Evolutionary conservation across 2,113 vertebrate genomes (phyloP).

Genomic region (Myodes glareolus): DNA sequence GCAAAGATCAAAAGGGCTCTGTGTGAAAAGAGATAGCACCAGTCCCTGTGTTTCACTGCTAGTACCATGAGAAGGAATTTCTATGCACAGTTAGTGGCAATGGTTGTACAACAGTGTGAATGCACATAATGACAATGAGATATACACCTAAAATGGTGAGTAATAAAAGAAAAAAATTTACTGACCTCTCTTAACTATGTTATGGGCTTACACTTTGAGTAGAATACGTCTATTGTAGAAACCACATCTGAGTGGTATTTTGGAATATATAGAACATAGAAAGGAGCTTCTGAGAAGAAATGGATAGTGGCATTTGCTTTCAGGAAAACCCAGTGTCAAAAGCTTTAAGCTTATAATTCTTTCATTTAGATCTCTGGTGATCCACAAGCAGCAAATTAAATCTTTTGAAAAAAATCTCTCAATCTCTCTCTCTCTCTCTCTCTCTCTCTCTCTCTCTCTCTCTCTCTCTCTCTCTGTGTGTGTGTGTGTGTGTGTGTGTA

Average conservation of each 20-base stretch:
- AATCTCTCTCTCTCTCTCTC: not conserved
- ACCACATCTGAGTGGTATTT: not conserved
- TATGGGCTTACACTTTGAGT: not conserved
- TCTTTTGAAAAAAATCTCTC: not conserved
- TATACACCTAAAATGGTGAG: not conserved
- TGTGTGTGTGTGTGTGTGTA: not conserved
- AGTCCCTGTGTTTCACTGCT: not conserved
- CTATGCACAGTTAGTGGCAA: not conserved
- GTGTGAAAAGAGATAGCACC: not conserved
- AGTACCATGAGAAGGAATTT: not conserved
- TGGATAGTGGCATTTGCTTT: not conserved
- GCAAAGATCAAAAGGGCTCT: not conserved
- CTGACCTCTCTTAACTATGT: conserved; percentile 26
- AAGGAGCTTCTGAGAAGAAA: conserved; percentile 41
- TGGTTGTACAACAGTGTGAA: not conserved
- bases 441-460: not conserved
- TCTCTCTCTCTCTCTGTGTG: too few species aligned
- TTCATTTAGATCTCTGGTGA: not conserved
- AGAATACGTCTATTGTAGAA: conserved; percentile 23
- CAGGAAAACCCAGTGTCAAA: not conserved
- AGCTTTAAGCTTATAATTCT: conserved; percentile 13
- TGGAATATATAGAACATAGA: not conserved
- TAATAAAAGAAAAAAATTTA: conserved; percentile 9
- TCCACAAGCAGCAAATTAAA: conserved; percentile 43
- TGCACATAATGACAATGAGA: not conserved